Base-by-base conservation (phyloP, 2,888 invertebrate species). In the Anticlea derivata region DNA sequence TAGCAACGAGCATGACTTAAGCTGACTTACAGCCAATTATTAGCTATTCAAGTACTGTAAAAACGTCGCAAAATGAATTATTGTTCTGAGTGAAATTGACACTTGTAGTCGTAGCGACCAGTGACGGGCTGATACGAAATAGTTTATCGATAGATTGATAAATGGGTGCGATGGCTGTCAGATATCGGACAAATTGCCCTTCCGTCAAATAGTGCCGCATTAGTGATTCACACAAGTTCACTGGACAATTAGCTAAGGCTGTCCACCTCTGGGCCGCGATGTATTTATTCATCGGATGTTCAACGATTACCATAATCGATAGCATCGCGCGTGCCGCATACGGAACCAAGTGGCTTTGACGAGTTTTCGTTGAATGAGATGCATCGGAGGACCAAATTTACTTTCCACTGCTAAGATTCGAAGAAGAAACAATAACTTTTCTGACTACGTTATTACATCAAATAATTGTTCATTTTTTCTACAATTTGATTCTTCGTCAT, bases 221-320 rank as follows among this genome's bases (percentile, higher is more conserved):
- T 83, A 86, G 73, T 84, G 83, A 87, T 86, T 87, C 88, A 86
- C 76, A 70, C 74, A 85, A 72, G 87, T 86, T 85, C 85, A 86
- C 78, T 81, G 86, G 81, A 86, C 88, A 89, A 90, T 89, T 90
- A 90, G 89, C 84, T 86, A 86, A 89, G 89, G 89, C 87, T 89
- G 89, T 87, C 86, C 82, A 90, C 89, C 89, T 88, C 85, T 86
- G 80, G 78, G 80, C 76, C 73, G 70, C 78, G 77, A 71, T 81
- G 82, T 86, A 86, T 86, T 81, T 86, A 90, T 90, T 90, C 88
- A 89, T 88, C 89, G 87, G 86, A 86, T 88, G 89, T 86, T 75
- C 78, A 82, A 65, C 76, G 89, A 90, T 90, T 89, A 89, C 86
- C 89, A 89, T 89, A 89, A 88, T 86, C 86, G 87, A 88, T 85